Percentiles rank a stretch among this genome's conserved stretches.
phyloP scores from a whole-genome alignment of 2,797 vertebrate genomes.

The Acipenser oxyrinchus region DNA sequence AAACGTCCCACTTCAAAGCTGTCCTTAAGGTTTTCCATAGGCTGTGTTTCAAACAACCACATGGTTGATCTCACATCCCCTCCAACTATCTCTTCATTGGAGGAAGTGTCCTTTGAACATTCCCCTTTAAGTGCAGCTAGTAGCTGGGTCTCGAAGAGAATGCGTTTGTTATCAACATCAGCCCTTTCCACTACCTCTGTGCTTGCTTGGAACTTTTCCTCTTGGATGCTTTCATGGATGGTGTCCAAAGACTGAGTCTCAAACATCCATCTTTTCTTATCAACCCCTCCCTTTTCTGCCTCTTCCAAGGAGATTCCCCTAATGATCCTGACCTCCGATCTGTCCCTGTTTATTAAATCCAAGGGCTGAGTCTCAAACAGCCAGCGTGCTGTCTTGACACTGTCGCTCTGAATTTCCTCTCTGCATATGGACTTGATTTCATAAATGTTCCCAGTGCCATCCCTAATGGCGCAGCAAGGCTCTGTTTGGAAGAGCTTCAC shows the following conservation, averaged over 20 bases:
- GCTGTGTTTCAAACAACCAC: slow-evolving; percentile 87
- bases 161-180: slow-evolving; percentile 67
- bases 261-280: slow-evolving; percentile 84
- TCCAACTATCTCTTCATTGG: slow-evolving; percentile 68
- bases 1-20: slow-evolving; percentile 69
- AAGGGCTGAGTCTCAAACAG: slow-evolving; percentile 86
- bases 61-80: slow-evolving; percentile 80
- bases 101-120: slow-evolving; percentile 17
- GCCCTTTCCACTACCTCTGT: slow-evolving; percentile 58
- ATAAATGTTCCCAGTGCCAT: slow-evolving; percentile 75
- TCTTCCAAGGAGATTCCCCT: slow-evolving; percentile 88
- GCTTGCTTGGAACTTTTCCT: slow-evolving; percentile 65
- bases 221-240: slow-evolving; percentile 65
- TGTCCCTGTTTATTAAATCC: slow-evolving; percentile 75
- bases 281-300: slow-evolving; percentile 66
- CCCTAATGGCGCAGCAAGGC: slow-evolving; percentile 78
- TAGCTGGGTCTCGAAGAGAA: slow-evolving; percentile 74
- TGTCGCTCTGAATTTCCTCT: slow-evolving; percentile 77
- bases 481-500: slow-evolving; percentile 86
- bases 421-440: slow-evolving; percentile 81
- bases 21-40: slow-evolving; percentile 68
- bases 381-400: slow-evolving; percentile 74
- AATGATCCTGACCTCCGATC: slow-evolving; percentile 74
- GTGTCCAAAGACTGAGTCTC: slow-evolving; percentile 83
- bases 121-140: slow-evolving; percentile 66